Base-by-base conservation (phyloP, 2,113 vertebrate genomes). In the Tringa solitaria region DNA sequence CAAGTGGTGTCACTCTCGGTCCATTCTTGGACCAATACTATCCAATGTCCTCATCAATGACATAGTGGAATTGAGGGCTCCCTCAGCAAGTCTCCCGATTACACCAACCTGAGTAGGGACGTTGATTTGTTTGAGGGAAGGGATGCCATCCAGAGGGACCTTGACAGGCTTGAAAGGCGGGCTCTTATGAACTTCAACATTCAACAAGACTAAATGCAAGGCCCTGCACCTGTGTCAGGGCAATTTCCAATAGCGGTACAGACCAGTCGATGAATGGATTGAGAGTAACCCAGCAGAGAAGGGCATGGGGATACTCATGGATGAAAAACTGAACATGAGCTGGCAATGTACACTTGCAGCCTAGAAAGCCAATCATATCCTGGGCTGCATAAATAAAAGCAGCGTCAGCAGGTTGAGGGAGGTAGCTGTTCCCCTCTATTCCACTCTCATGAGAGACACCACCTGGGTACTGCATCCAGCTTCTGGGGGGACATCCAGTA, bases 251-350 rank as follows among this genome's bases (percentile, higher is more conserved):
- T 5, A 56, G 10, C 21, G n/a, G 6, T n/a, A 82, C 8, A 53
- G 57, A 19, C 50, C 22, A 20, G 3, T 13, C 16, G 17, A 70
- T 0, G 1, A 57, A 72, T 2, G 6, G 13, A 45, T 5, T 64
- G 67, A 50, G 20, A 67, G n/a, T n/a, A 84, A 13, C 53, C 10
- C 39, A 67, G 18, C 0, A 0, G 30, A 72, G 54, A 30, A 64
- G 12, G 10, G 32, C 14, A 8, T 43, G 18, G 7, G 24, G 22
- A 7, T 73, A 53, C 8, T 32, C 8, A 26, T 8, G 12, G 48
- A 32, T 43, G 35, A 84, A 45, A 89, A 79, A 24, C 0, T 10
- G 26, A 35, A 35, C 28, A 18, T 4, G 6, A 84, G n/a, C 26
- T 4, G 1, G 32, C 26, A 67, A 14, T 0, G 4, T 13, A 46